Evolutionary conservation across 2,797 vertebrate genomes (phyloP).

Genomic region (Sebastolobus alascanus): DNA sequence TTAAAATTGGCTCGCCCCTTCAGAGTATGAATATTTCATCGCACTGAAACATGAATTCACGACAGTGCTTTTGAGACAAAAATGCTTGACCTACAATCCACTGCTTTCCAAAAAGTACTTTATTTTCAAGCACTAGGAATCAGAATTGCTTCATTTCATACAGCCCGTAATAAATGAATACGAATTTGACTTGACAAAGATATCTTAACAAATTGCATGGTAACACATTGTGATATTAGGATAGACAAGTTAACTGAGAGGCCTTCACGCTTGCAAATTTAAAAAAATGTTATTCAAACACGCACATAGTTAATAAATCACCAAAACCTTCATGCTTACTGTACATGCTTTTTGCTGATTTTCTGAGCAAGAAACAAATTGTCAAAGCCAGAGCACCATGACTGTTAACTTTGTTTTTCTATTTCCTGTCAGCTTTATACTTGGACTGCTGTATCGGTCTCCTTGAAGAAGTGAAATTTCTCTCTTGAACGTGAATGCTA

Average conservation of each 20-base stretch:
- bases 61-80: slow-evolving; percentile 28
- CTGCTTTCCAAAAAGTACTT: slow-evolving; percentile 10
- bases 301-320: background rate
- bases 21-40: slow-evolving; percentile 47
- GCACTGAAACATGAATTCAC: slow-evolving; percentile 26
- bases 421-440: slow-evolving; percentile 2
- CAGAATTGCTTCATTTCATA: slow-evolving; percentile 16
- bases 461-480: slow-evolving; percentile 47
- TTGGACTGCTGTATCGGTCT: slow-evolving; percentile 12
- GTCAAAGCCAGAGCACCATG: background rate
- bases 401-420: background rate
- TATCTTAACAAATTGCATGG: background rate
- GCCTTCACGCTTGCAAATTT: background rate
- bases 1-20: slow-evolving; percentile 21
- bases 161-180: background rate
- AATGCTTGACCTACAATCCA: slow-evolving; percentile 28
- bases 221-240: background rate
- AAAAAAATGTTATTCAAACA: background rate
- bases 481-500: slow-evolving; percentile 36
- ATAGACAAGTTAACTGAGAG: background rate
- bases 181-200: slow-evolving; percentile 13
- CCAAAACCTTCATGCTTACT: background rate
- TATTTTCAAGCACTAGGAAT: slow-evolving; percentile 31
- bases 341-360: background rate
- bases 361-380: slow-evolving; percentile 1